Evolutionary conservation across 2,888 invertebrate genomes (phyloP).

Genomic region (Agriopis marginaria): DNA sequence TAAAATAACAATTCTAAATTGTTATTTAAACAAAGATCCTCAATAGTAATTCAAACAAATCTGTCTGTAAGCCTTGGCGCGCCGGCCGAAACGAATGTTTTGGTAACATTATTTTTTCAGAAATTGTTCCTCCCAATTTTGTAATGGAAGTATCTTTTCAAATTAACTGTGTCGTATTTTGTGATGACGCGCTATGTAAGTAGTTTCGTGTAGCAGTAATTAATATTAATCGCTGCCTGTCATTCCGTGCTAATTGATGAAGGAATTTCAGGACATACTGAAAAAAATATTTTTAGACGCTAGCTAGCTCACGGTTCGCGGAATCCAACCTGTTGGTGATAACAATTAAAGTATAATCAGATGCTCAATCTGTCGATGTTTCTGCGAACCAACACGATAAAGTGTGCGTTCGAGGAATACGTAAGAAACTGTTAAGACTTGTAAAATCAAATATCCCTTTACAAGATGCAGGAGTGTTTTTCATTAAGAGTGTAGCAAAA

Average conservation of each 20-base stretch:
- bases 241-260: conserved; percentile 53
- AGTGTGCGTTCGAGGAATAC: conserved; percentile 19
- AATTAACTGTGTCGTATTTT: conserved; percentile 15
- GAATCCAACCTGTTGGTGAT: conserved; percentile 19
- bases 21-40: conserved; percentile 7
- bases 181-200: conserved; percentile 25
- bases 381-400: conserved; percentile 23
- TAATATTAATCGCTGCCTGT: conserved; percentile 56
- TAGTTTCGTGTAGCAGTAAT: conserved; percentile 52
- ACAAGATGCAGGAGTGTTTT: too few relatives aligned
- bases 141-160: conserved; percentile 12
- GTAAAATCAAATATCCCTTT: too few relatives aligned
- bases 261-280: conserved; percentile 45
- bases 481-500: too few relatives aligned
- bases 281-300: conserved; percentile 25
- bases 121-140: conserved; percentile 1
- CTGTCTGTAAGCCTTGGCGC: background rate
- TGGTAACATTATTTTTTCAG: background rate
- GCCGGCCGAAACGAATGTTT: conserved; percentile 3
- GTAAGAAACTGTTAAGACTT: background rate
- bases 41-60: conserved; percentile 4
- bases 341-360: conserved; percentile 19
- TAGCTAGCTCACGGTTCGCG: conserved; percentile 3
- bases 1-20: conserved; percentile 7
- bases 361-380: conserved; percentile 14